Conservation (phyloP, 2,888 invertebrate species). For the Aricia artaxerxes region DNA sequence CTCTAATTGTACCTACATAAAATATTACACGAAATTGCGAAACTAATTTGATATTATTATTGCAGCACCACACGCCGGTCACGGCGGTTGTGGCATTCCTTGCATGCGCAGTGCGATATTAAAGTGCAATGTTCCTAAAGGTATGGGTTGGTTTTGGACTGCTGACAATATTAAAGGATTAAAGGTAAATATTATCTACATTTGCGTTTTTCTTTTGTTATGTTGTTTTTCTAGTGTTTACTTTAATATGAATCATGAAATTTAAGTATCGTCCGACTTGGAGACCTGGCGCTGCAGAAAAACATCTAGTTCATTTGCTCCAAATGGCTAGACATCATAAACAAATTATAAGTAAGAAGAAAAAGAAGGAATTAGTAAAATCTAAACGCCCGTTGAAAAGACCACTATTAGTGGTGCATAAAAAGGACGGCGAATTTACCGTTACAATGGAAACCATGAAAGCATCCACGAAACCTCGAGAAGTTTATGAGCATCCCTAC, state of each 20-base stretch:
- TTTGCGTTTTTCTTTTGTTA: background rate
- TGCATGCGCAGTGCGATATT: conserved; percentile 51
- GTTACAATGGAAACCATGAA: conserved; percentile 75
- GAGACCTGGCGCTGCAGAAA: conserved; percentile 71
- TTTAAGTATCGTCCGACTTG: conserved; percentile 69
- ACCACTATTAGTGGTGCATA: conserved; percentile 65
- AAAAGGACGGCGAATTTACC: conserved; percentile 68
- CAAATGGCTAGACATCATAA: conserved; percentile 65
- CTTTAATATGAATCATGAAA: conserved; percentile 45
- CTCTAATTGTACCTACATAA: background rate
- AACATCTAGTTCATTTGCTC: conserved; percentile 63
- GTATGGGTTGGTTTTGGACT: conserved; percentile 77
- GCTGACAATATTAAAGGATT: conserved; percentile 66
- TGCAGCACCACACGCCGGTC: conserved; percentile 72
- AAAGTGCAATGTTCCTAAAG: conserved; percentile 57
- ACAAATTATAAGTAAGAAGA: conserved; percentile 59
- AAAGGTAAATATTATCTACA: conserved; percentile 54
- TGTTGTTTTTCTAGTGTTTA: background rate
- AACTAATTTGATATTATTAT: conserved; percentile 34
- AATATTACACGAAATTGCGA: background rate
- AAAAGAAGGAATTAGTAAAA: conserved; percentile 52
- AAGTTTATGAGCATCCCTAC: conserved; percentile 66
- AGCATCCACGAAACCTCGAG: conserved; percentile 56
- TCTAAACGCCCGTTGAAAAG: conserved; percentile 61
- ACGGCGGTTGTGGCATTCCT: conserved; percentile 61